Evolutionary conservation across 2,888 invertebrate species (phyloP), one percentile per base, ranked within the genome.

Genomic region (Lymantria monacha): DNA sequence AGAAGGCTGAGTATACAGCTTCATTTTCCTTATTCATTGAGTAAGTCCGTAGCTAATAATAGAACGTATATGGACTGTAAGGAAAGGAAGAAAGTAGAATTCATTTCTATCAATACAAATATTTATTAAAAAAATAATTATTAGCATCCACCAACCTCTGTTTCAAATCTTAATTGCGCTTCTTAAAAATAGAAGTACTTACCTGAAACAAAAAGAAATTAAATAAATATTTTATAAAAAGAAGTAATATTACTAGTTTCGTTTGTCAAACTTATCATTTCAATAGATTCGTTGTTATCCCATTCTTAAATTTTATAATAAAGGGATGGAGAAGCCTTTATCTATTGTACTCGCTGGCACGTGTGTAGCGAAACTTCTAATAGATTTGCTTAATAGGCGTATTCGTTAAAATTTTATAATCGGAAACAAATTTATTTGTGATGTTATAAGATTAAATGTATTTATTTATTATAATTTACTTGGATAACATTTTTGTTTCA

Each of bases 131-230:
- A 22, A 22, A 5, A 22, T 22, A 22, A 22, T 22, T 22, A 22
- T n/a, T n/a, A n/a, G n/a, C n/a, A n/a, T 5, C 22, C 22, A 22
- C 22, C 22, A 22, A 22, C 22, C 22, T 38, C 37, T 38, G 12
- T 12, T 38, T n/a, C 1, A 41, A 41, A n/a, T 3, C 33, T 30
- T 15, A 14, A 10, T 37, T 37, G 10, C 33, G 31, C 38, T 30
- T 46, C 41, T n/a, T 22, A 48, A 54, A 49, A 30, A 22, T 47
- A 47, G 33, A 43, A 51, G 58, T 68, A 86, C 87, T 86, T 83
- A 88, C 88, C 88, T 88, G 84, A 74, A 87, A 88, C 79, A 84
- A 83, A 75, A 78, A 74, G 66, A 76, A 56, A 54, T 55, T 56
- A 56, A 65, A 38, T 38, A 7, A 33, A 8, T 74, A 63, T 70